Evolutionary conservation across 2,113 vertebrate species (phyloP), one percentile per base, ranked within the genome.

Genomic region (Solea senegalensis): DNA sequence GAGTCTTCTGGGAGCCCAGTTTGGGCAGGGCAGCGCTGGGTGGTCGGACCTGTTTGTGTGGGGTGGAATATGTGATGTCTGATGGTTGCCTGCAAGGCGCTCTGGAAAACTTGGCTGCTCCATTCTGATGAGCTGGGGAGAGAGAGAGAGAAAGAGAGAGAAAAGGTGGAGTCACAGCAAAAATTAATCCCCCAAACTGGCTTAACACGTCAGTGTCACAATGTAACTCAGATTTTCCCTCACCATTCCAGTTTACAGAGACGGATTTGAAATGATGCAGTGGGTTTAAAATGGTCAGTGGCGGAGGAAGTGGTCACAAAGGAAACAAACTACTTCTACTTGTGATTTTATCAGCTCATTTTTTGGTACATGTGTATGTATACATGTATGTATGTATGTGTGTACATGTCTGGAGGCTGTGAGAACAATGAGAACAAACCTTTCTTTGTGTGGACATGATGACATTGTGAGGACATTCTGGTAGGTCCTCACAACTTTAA

Each of bases 51-150:
- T 93, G 92, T 73, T 84, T 92, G 27, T 93, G 88, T 1, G 93
- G 88, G 1, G 75, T 1, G 2, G 64, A 80, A 77, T 95, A 93
- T 0, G 88, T 91, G 40, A 84, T 75, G 2, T 95, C 86, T 43
- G 72, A 74, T 1, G 56, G 82, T 1, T 75, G 82, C 8, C 57
- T 5, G 3, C 54, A 28, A 40, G 65, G 69, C 0, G 72, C 9
- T 0, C 41, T 72, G 1, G 93, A 51, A 57, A 94, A 92, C 72
- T 93, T 88, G 41, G 96, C 85, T 0, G 93, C 94, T 28, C 96
- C 96, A 0, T 98, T 98, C 83, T 93, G 94, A 78, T 93, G 91
- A 1, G 86, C 94, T 94, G 76, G 12, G 83, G 58, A 85, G 14
- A 7, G 3, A 74, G 21, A 21, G 21, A 21, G 21, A 21, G 21